Percentiles rank a stretch among this genome's conserved stretches.
Evolutionary conservation across 2,888 invertebrate genomes (phyloP).

Genomic region (Lasioglossum leucozonium): DNA sequence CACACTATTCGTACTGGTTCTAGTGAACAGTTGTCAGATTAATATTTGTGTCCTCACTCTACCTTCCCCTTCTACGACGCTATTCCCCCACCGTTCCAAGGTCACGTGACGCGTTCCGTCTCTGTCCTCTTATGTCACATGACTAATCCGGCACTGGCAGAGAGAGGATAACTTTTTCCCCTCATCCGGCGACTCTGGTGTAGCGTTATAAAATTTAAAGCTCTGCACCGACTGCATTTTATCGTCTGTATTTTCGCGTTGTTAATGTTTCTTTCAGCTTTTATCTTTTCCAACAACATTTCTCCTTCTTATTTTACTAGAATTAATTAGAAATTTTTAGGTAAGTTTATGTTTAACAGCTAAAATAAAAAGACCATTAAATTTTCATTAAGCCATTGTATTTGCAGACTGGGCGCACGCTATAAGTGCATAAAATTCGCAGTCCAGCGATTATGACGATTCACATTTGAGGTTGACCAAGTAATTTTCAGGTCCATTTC

Average conservation of each 20-base stretch:
- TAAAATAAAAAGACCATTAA: neutral
- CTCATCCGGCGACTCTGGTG: too few species aligned
- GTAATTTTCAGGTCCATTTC: slow-evolving; percentile 28
- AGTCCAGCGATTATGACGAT: slow-evolving; percentile 20
- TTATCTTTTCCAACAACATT: neutral
- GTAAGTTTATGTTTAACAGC: neutral
- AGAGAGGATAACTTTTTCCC: too few species aligned
- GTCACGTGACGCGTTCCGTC: too few species aligned
- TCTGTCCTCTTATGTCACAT: too few species aligned
- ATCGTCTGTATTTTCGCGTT: neutral
- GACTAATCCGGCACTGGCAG: too few species aligned
- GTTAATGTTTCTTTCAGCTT: neutral
- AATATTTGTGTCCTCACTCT: too few species aligned
- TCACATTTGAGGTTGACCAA: slow-evolving; percentile 19
- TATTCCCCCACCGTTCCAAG: too few species aligned
- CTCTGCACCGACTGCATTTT: neutral
- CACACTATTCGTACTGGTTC: too few species aligned
- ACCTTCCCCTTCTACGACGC: too few species aligned
- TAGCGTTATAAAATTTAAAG: too few species aligned
- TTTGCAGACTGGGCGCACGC: neutral
- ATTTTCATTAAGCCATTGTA: neutral
- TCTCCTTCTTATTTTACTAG: neutral
- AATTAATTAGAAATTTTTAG: neutral
- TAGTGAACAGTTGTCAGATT: too few species aligned
- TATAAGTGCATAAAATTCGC: neutral